phyloP scores from a whole-genome alignment of 2,113 vertebrate species.

The Rhinichthys klamathensis region DNA sequence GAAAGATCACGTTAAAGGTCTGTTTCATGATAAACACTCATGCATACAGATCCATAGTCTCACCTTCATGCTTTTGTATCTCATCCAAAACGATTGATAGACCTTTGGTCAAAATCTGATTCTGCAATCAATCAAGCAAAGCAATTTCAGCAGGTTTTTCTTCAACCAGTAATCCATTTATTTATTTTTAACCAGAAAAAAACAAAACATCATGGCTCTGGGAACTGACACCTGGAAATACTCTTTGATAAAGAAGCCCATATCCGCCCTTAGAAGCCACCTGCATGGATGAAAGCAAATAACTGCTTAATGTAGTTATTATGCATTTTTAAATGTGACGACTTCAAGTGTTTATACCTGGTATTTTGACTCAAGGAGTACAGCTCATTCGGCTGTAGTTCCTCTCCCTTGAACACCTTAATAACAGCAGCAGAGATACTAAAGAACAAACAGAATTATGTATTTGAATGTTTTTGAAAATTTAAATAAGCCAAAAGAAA shows the following conservation, averaged over 20 bases:
- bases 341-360: slow-evolving; percentile 69
- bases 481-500: background rate
- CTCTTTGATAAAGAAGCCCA: slow-evolving; percentile 85
- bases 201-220: background rate
- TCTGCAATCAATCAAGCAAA: slow-evolving; percentile 75
- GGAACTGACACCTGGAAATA: slow-evolving; percentile 80
- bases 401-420: slow-evolving; percentile 84
- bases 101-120: slow-evolving; percentile 84
- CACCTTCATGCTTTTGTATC: slow-evolving; percentile 83
- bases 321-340: background rate
- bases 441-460: slow-evolving; percentile 22
- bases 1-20: background rate
- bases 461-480: background rate
- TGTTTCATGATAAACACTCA: background rate
- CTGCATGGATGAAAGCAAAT: slow-evolving; percentile 70
- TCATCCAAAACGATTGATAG: slow-evolving; percentile 82
- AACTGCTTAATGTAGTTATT: background rate
- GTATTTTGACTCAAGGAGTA: slow-evolving; percentile 82
- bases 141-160: background rate
- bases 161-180: background rate
- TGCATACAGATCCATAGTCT: slow-evolving; percentile 42
- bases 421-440: slow-evolving; percentile 84
- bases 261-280: slow-evolving; percentile 83
- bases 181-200: background rate
- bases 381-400: slow-evolving; percentile 82